A percentile compares a stretch with the other conserved stretches of the same genome.
Conservation (phyloP, 2,113 vertebrate genomes). For the Nestor notabilis region DNA sequence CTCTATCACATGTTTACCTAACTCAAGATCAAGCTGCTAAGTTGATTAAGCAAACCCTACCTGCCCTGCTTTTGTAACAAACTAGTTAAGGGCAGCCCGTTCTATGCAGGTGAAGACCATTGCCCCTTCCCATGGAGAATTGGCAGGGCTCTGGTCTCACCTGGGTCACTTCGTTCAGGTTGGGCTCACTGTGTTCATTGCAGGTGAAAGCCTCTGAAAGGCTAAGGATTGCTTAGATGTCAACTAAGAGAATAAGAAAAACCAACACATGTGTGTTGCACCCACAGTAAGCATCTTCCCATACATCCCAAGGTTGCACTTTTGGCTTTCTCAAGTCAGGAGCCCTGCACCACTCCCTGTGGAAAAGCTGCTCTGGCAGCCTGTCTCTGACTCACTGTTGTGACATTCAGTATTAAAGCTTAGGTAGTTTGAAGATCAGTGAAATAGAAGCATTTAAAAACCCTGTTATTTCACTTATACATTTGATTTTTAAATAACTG, state of each 20-base stretch:
- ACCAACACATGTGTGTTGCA: too few species aligned
- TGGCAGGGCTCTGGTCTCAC: not conserved
- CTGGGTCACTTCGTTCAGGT: not conserved
- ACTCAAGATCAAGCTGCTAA: not conserved
- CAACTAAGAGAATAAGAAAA: not conserved
- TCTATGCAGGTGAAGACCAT: not conserved
- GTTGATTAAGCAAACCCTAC: not conserved
- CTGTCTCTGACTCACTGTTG: constrained; percentile 61
- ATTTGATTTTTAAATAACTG: constrained; percentile 43
- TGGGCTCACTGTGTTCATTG: rapidly evolving
- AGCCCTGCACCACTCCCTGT: not conserved
- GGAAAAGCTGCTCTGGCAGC: constrained; percentile 27
- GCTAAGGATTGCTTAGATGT: not conserved
- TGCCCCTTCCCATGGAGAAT: rapidly evolving
- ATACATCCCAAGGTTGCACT: not conserved
- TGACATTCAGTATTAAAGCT: constrained; percentile 39
- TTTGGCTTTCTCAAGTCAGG: not conserved
- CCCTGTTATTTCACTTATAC: not conserved
- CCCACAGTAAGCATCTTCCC: not conserved
- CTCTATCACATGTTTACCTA: not conserved
- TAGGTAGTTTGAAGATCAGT: not conserved
- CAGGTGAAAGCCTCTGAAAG: not conserved
- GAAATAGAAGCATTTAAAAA: constrained; percentile 6
- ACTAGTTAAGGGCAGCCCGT: too few species aligned
- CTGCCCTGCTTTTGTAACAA: not conserved